Conservation (phyloP, 1,140 invertebrate species). For the Apocrypta bakeri region DNA sequence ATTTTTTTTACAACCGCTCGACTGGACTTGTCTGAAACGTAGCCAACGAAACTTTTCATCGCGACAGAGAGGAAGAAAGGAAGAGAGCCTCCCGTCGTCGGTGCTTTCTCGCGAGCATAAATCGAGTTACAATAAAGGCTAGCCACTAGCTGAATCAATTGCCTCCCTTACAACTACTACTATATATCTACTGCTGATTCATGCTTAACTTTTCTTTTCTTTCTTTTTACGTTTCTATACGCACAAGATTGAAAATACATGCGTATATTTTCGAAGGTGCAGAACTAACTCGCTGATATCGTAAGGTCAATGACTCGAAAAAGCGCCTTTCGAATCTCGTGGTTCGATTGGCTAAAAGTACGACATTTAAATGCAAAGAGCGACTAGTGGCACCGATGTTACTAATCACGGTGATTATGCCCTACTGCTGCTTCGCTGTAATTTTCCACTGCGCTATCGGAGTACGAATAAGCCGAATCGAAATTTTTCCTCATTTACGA, state of each 20-base stretch:
- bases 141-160: constrained; percentile 2
- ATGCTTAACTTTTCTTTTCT: neutral
- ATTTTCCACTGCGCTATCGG: no score
- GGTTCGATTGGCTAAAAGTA: constrained; percentile 25
- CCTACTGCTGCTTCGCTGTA: neutral
- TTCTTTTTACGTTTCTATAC: neutral
- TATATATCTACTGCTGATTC: neutral
- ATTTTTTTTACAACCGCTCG: constrained; percentile 9
- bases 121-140: constrained; percentile 20
- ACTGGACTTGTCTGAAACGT: no score
- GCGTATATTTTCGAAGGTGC: neutral
- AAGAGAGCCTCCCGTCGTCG: neutral
- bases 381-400: neutral
- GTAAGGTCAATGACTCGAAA: neutral
- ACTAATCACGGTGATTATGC: neutral
- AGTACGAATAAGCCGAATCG: no score
- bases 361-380: constrained; percentile 30
- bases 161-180: neutral
- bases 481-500: no score
- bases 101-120: neutral
- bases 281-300: no score
- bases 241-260: neutral
- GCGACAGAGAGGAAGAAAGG: neutral
- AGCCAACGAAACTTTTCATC: constrained; percentile 40
- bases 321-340: neutral